Evolutionary conservation across 2,888 invertebrate genomes (phyloP).

Genomic region (Colletes collaris): DNA sequence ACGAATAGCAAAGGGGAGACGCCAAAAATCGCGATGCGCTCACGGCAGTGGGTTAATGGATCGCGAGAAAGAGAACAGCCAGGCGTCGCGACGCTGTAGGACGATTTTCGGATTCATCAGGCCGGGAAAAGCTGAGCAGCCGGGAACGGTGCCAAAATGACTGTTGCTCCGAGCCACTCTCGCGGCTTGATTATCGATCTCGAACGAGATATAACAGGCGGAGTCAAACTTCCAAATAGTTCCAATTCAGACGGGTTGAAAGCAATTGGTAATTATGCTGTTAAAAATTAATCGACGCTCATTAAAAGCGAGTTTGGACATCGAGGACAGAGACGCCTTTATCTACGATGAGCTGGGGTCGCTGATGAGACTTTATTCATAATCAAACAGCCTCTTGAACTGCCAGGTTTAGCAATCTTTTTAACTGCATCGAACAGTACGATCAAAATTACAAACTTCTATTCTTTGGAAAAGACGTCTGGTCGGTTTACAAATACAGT

Average conservation of each 20-base stretch:
- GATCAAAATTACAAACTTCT: no score
- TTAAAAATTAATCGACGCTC: no score
- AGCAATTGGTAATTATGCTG: neutral
- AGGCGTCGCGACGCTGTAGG: neutral
- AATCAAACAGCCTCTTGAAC: no score
- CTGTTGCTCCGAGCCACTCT: conserved; percentile 38
- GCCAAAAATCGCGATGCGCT: neutral
- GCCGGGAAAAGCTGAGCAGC: neutral
- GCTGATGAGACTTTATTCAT: no score
- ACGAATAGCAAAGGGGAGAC: neutral
- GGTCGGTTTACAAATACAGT: no score
- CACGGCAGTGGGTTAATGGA: conserved; percentile 23
- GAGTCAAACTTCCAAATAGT: neutral
- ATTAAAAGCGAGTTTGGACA: no score
- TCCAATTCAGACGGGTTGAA: neutral
- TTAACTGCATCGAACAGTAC: no score
- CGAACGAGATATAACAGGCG: neutral
- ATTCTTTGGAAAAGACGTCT: no score
- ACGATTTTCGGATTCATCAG: conserved; percentile 27
- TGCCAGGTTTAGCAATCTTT: no score
- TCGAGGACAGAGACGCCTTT: no score
- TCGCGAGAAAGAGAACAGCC: conserved; percentile 7
- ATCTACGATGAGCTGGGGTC: no score
- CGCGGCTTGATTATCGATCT: conserved; percentile 38
- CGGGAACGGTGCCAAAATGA: conserved; percentile 45